Conservation (phyloP, 2,888 invertebrate species). For the Diplolepis rosae region DNA sequence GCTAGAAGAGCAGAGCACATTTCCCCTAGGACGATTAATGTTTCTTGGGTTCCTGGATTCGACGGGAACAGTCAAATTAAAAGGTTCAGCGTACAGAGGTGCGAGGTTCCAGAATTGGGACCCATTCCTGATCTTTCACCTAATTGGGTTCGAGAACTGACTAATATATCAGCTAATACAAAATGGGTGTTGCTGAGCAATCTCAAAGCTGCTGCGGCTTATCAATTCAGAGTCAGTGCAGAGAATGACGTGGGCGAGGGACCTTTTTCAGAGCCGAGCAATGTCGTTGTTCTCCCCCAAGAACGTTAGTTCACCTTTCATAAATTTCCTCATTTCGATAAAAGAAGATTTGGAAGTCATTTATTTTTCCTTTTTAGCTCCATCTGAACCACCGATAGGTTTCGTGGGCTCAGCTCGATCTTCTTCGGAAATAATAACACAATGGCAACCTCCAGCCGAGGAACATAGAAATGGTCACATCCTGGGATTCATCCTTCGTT, state of each 20-base stretch:
- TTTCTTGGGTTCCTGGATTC: constrained; percentile 96
- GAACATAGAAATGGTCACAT: constrained; percentile 97
- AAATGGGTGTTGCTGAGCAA: constrained; percentile 88
- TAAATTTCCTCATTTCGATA: constrained; percentile 25
- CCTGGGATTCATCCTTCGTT: constrained; percentile 93
- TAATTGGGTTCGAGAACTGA: constrained; percentile 91
- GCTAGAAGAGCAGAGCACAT: constrained; percentile 82
- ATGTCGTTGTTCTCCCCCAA: constrained; percentile 93
- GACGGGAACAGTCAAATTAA: constrained; percentile 97
- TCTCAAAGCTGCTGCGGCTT: constrained; percentile 94
- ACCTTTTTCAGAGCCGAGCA: constrained; percentile 90
- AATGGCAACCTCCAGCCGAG: constrained; percentile 96
- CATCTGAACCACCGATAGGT: constrained; percentile 95
- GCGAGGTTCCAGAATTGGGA: constrained; percentile 90
- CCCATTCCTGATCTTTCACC: constrained; percentile 89
- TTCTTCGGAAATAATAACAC: constrained; percentile 95
- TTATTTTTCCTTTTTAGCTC: constrained; percentile 79
- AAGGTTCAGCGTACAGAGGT: constrained; percentile 93
- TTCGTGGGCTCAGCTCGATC: constrained; percentile 96
- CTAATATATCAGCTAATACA: constrained; percentile 87
- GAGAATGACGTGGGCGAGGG: constrained; percentile 98
- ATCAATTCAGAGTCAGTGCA: constrained; percentile 97
- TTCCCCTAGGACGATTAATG: constrained; percentile 86
- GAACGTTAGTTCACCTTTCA: constrained; percentile 83
- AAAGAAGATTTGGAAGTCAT: background rate